Conservation (phyloP, 2,888 invertebrate species). For the Nudaria mundana region DNA sequence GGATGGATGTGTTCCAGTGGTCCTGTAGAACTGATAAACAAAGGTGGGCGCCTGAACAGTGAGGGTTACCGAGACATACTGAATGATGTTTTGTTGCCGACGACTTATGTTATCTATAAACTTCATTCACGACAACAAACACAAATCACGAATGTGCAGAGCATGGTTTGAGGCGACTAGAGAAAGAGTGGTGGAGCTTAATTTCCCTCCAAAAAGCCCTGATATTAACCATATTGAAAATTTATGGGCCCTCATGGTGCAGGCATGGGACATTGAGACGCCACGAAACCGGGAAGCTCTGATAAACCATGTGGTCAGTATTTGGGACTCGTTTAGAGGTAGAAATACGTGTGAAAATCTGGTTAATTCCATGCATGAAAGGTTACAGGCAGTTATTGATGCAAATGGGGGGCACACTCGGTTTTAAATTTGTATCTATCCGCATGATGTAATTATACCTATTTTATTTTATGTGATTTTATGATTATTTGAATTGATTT, state of each 20-base stretch:
- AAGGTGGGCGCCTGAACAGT: conserved; percentile 17
- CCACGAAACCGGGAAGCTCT: not conserved
- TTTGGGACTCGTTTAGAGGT: conserved; percentile 8
- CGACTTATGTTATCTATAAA: not conserved
- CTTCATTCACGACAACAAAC: conserved; percentile 10
- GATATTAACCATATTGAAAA: conserved; percentile 27
- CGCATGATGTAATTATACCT: no score
- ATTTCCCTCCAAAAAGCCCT: conserved; percentile 8
- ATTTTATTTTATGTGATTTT: no score
- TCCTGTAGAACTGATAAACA: conserved; percentile 24
- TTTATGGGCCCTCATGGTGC: conserved; percentile 23
- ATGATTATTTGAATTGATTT: no score
- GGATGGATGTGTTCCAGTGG: conserved; percentile 31
- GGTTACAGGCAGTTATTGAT: conserved; percentile 5
- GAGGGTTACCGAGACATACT: conserved; percentile 7
- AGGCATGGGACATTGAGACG: conserved; percentile 6
- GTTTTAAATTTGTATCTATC: no score
- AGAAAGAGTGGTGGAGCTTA: no score
- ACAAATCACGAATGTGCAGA: conserved; percentile 1
- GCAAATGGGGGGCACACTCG: not conserved
- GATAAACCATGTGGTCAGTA: no score
- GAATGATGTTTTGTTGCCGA: conserved; percentile 6
- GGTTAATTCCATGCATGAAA: conserved; percentile 4
- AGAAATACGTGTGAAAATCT: conserved; percentile 3
- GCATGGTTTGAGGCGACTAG: no score